These are phyloP conservation scores for Athripsodes cinereus DNA, from an alignment of 2,888 invertebrate genomes.

Conservation along the genomic window DNA sequence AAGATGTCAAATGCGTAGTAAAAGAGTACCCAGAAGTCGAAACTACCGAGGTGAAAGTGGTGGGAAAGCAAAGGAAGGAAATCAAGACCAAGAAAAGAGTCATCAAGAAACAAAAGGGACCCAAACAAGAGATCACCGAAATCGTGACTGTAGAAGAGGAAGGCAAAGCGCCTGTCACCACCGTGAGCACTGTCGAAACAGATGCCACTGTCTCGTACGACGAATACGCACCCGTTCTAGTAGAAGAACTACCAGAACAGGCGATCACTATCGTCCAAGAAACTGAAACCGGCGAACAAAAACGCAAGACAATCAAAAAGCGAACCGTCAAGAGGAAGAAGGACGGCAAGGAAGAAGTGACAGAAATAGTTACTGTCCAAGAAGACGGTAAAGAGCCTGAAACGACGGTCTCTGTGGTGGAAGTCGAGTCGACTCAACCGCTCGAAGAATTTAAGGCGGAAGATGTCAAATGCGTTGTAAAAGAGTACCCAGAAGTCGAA, in stretches of 20 bases:
- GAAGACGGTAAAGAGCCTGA: conserved; percentile 37
- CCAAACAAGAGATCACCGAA: conserved; percentile 31
- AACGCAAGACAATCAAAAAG: conserved; percentile 28
- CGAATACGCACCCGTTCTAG: background rate
- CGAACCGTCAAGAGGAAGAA: conserved; percentile 35
- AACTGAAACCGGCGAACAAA: conserved; percentile 28
- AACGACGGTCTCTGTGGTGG: conserved; percentile 31
- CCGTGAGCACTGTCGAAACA: conserved; percentile 28
- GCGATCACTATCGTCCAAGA: conserved; percentile 32
- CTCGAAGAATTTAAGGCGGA: conserved; percentile 26
- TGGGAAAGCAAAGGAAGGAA: conserved; percentile 9
- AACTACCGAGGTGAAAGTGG: conserved; percentile 33
- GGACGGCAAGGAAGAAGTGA: conserved; percentile 31
- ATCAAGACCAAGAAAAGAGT: conserved; percentile 36
- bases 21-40: conserved; percentile 39
- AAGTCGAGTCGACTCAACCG: conserved; percentile 28
- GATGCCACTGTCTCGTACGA: background rate
- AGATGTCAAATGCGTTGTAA: conserved; percentile 19
- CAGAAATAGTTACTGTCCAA: conserved; percentile 39
- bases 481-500: conserved; percentile 32
- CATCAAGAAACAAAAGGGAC: conserved; percentile 33
- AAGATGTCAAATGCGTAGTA: conserved; percentile 29
- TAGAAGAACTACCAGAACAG: conserved; percentile 16
- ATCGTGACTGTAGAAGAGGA: conserved; percentile 42
- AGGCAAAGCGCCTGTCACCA: conserved; percentile 35